phyloP scores from a whole-genome alignment of 1,140 invertebrate genomes.

The Drosophila paulistorum region DNA sequence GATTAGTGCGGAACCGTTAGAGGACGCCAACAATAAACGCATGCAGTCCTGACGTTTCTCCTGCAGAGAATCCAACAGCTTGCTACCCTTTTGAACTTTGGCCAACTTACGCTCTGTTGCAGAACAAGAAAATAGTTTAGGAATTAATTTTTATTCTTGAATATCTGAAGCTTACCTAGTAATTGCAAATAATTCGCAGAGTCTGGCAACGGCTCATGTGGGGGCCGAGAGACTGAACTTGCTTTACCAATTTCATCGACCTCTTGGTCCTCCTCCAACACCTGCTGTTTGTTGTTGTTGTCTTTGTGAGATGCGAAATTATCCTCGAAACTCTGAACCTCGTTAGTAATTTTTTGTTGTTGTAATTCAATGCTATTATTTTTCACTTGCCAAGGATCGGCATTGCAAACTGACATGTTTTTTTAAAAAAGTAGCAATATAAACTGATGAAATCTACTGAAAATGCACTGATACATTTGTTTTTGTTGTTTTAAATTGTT shows the following conservation, averaged over 20 bases:
- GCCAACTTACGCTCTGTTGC: constrained; percentile 84
- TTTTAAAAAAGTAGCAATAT: constrained; percentile 37
- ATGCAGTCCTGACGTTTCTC: constrained; percentile 84
- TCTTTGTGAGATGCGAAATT: constrained; percentile 78
- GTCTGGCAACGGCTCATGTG: constrained; percentile 79
- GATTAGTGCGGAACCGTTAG: constrained; percentile 52
- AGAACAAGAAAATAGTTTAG: neutral
- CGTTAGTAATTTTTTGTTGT: constrained; percentile 23
- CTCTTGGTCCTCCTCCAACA: constrained; percentile 19
- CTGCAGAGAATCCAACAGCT: constrained; percentile 83
- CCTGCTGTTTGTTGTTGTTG: constrained; percentile 20
- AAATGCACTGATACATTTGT: constrained; percentile 22
- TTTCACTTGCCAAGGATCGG: constrained; percentile 70
- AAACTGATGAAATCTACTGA: constrained; percentile 18
- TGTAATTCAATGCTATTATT: constrained; percentile 38
- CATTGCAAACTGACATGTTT: constrained; percentile 67
- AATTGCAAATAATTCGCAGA: constrained; percentile 73
- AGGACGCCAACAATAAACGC: constrained; percentile 75
- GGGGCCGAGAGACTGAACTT: constrained; percentile 25
- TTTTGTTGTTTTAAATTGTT: neutral
- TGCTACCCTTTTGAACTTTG: constrained; percentile 83
- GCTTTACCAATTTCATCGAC: neutral
- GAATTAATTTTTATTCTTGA: too few relatives aligned
- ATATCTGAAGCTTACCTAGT: constrained; percentile 44
- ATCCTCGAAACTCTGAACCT: constrained; percentile 83